These are phyloP conservation scores for Champsocephalus esox DNA, from an alignment of 2,797 vertebrate species.

Conservation along the genomic window DNA sequence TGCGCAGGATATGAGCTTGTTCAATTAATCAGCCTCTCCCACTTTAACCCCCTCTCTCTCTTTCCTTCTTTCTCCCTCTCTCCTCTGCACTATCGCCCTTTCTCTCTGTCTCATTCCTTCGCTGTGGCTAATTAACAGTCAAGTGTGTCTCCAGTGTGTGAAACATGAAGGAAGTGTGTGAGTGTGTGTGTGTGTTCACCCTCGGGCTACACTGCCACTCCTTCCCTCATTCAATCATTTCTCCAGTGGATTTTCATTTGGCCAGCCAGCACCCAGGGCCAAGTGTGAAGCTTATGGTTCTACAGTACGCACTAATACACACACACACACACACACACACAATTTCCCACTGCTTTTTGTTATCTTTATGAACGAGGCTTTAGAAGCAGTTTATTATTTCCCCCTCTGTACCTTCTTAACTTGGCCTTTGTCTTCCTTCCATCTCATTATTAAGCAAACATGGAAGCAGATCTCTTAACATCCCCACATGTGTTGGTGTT, in stretches of 20 bases:
- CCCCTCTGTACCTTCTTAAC: not conserved
- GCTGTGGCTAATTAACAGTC: constrained; percentile 83
- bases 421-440: not conserved
- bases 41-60: constrained; percentile 47
- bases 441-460: constrained; percentile 6
- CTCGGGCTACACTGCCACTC: constrained; percentile 68
- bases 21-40: constrained; percentile 82
- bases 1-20: constrained; percentile 74
- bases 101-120: constrained; percentile 66
- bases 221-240: constrained; percentile 75
- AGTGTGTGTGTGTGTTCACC: constrained; percentile 43
- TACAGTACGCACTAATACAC: constrained; percentile 45
- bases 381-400: constrained; percentile 2
- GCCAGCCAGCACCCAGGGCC: constrained; percentile 68
- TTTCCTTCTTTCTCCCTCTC: constrained; percentile 29
- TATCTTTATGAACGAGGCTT: constrained; percentile 38
- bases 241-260: constrained; percentile 82
- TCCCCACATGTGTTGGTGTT: not conserved
- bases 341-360: constrained; percentile 25
- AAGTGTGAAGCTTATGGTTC: constrained; percentile 57
- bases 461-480: not conserved
- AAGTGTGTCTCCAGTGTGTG: constrained; percentile 74
- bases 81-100: constrained; percentile 54
- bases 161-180: constrained; percentile 68
- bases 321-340: constrained; percentile 23